These are phyloP conservation scores for Dascillus cervinus DNA, from an alignment of 2,888 invertebrate genomes.

Conservation along the genomic window DNA sequence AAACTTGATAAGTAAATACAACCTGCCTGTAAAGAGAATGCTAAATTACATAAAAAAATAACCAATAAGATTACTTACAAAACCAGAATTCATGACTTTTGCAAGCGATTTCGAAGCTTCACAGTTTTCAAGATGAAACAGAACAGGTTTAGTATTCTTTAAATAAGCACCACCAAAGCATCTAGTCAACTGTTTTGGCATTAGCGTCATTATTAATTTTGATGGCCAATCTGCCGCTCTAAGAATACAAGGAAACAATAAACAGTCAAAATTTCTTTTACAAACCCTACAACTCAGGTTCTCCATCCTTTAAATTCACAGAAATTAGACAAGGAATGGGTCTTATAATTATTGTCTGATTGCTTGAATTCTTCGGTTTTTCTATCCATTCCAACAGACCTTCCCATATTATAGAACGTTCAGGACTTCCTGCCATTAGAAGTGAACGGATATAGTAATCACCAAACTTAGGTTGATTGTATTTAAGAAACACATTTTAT, in stretches of 20 bases:
- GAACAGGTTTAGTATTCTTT: constrained; percentile 87
- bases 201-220: constrained; percentile 87
- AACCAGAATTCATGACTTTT: constrained; percentile 89
- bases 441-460: no score
- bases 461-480: no score
- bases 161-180: constrained; percentile 83
- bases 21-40: constrained; percentile 58
- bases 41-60: constrained; percentile 13
- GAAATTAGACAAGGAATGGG: constrained; percentile 73
- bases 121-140: constrained; percentile 79
- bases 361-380: constrained; percentile 70
- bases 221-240: constrained; percentile 92
- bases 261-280: constrained; percentile 4
- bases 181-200: constrained; percentile 87
- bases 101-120: constrained; percentile 82
- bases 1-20: constrained; percentile 83
- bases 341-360: constrained; percentile 67
- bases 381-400: constrained; percentile 91
- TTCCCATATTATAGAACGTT: constrained; percentile 51
- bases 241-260: constrained; percentile 24
- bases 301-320: constrained; percentile 68
- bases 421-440: constrained; percentile 41
- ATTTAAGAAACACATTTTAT: no score
- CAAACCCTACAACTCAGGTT: constrained; percentile 70
- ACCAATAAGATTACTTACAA: constrained; percentile 66